Evolutionary conservation across 2,888 invertebrate species (phyloP).

Genomic region (Cephonodes hylas): DNA sequence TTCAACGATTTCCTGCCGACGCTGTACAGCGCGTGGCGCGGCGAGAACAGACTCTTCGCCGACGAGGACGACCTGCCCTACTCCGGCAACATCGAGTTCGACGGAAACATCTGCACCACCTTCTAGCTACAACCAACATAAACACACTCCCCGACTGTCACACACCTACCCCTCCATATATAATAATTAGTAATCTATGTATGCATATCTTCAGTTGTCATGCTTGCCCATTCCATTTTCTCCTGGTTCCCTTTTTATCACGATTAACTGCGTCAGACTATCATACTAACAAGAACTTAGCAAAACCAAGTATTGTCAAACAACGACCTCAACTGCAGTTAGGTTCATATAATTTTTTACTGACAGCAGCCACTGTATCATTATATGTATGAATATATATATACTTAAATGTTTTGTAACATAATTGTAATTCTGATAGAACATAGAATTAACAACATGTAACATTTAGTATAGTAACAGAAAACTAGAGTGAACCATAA

Average conservation of each 20-base stretch:
- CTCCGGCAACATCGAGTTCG: slow-evolving; percentile 62
- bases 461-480: background rate
- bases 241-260: no score
- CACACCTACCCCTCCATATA: no score
- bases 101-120: slow-evolving; percentile 70
- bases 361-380: background rate
- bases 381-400: background rate
- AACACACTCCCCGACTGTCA: no score
- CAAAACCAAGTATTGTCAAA: background rate
- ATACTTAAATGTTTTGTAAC: background rate
- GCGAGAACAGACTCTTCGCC: slow-evolving; percentile 41
- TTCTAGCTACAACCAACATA: slow-evolving; percentile 44
- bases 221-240: no score
- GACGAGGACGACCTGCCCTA: slow-evolving; percentile 42
- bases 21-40: slow-evolving; percentile 66
- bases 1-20: slow-evolving; percentile 75
- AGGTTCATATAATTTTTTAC: background rate
- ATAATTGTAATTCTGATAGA: background rate
- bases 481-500: background rate
- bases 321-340: background rate
- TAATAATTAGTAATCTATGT: no score
- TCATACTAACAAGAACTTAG: background rate
- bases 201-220: no score
- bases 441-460: background rate
- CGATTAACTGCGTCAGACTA: no score